Evolutionary conservation across 2,797 vertebrate genomes (phyloP).

Genomic region (Ceryle rudis): DNA sequence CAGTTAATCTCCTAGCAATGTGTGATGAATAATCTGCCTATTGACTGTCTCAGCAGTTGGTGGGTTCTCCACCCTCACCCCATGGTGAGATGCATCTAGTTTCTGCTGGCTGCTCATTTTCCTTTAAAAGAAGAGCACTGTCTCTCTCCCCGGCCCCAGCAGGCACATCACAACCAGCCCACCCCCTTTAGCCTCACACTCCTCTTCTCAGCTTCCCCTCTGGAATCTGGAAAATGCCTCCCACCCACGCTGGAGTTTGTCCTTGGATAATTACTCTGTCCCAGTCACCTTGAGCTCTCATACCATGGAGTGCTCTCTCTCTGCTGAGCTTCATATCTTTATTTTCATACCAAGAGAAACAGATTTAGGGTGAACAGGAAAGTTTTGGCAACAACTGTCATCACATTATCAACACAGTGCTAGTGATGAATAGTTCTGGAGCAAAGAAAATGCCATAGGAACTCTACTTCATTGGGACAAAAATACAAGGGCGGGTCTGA

Average conservation of each 20-base stretch:
- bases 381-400: conserved; percentile 77
- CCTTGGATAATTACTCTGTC: conserved; percentile 58
- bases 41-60: conserved; percentile 81
- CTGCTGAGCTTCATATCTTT: conserved; percentile 30
- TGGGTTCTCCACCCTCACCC: conserved; percentile 76
- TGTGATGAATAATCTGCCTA: conserved; percentile 81
- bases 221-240: conserved; percentile 78
- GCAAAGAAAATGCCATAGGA: conserved; percentile 41
- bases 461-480: conserved; percentile 37
- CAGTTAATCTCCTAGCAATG: conserved; percentile 82
- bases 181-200: neutral
- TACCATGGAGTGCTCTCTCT: neutral
- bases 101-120: conserved; percentile 82
- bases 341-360: conserved; percentile 57
- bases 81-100: conserved; percentile 75
- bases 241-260: neutral
- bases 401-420: conserved; percentile 68
- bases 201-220: conserved; percentile 42
- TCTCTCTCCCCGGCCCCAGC: conserved; percentile 56
- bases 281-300: conserved; percentile 54
- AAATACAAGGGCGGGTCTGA: conserved; percentile 27
- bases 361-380: conserved; percentile 68
- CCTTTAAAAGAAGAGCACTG: conserved; percentile 58
- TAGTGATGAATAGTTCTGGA: conserved; percentile 66
- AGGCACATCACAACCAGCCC: conserved; percentile 18